Evolutionary conservation across 2,113 vertebrate genomes (phyloP).

Genomic region (Pelecanus crispus): DNA sequence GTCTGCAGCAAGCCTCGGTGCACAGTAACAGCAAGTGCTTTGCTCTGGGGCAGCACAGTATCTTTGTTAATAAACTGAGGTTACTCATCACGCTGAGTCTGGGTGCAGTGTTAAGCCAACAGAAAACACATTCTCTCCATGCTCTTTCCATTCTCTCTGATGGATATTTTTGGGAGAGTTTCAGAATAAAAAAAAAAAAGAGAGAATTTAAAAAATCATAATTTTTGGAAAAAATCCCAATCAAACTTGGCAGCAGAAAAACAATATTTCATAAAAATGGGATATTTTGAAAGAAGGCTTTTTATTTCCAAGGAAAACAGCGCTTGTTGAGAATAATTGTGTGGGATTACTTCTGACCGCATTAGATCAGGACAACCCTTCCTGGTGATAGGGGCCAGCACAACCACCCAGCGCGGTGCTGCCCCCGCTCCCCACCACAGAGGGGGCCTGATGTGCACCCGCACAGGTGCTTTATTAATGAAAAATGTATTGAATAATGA

Average conservation of each 20-base stretch:
- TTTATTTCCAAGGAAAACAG: slow-evolving; percentile 47
- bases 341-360: slow-evolving; percentile 11
- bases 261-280: slow-evolving; percentile 22
- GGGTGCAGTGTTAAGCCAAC: neutral
- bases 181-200: neutral
- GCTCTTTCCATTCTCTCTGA: neutral
- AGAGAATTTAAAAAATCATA: neutral
- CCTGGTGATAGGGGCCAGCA: neutral
- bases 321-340: slow-evolving; percentile 1
- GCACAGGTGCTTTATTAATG: neutral
- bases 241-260: slow-evolving; percentile 12
- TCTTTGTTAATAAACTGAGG: neutral
- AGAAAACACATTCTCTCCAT: neutral
- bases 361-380: neutral
- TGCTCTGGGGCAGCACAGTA: neutral
- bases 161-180: neutral
- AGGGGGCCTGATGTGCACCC: neutral
- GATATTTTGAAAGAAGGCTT: slow-evolving; percentile 17
- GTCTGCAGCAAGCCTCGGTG: neutral
- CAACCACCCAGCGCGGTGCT: neutral
- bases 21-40: neutral
- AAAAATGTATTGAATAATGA: neutral
- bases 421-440: neutral
- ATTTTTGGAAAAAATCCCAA: slow-evolving; percentile 1
- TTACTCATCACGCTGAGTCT: neutral